phyloP scores from a whole-genome alignment of 53 echinoderm and acorn worm genomes.

The Pentamera pediparva region DNA sequence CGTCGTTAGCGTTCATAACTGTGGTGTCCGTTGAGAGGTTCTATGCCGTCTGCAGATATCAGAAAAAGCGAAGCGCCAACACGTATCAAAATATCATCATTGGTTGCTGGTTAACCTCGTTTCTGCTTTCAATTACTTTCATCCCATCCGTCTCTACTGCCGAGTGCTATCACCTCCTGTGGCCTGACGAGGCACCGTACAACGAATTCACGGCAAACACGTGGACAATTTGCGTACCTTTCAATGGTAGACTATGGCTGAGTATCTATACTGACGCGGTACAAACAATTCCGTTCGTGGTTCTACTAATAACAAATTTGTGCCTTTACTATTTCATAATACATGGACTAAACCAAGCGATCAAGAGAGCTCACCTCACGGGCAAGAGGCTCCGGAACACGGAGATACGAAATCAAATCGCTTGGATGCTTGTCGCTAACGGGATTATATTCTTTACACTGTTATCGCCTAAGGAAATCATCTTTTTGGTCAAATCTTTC shows the following conservation, averaged over 20 bases:
- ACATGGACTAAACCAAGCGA: not conserved
- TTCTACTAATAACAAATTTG: constrained; percentile 1
- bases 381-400: constrained; percentile 29
- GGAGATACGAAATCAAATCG: constrained; percentile 28
- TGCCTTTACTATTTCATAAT: constrained; percentile 20
- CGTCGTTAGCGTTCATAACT: constrained; percentile 20
- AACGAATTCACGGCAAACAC: not conserved
- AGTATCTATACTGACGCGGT: constrained; percentile 1
- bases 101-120: not conserved
- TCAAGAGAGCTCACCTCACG: constrained; percentile 20
- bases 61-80: constrained; percentile 1
- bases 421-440: constrained; percentile 32
- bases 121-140: not conserved
- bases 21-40: constrained; percentile 23
- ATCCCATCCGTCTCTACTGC: not conserved
- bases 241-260: not conserved
- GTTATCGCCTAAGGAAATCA: constrained; percentile 8
- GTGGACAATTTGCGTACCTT: not conserved
- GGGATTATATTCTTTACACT: constrained; percentile 15
- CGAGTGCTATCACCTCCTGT: not conserved
- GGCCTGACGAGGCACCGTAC: constrained; percentile 3
- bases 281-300: constrained; percentile 12
- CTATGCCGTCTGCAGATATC: constrained; percentile 15
- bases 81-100: not conserved
- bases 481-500: constrained; percentile 1